Base-by-base conservation (phyloP, 2,888 invertebrate genomes). In the Pandemis corylana region DNA sequence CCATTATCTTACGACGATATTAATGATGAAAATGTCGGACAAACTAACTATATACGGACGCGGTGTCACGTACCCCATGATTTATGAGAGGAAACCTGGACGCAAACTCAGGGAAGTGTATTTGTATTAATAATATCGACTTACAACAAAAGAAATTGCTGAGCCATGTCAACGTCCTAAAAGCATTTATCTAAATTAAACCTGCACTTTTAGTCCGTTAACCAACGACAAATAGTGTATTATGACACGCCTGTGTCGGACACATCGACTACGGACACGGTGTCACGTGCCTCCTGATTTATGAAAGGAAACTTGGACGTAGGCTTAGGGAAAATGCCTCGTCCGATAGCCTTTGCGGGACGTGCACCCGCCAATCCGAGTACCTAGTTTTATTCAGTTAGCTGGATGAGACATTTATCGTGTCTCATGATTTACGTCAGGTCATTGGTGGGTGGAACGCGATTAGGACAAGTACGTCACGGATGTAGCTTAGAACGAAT, bases 211-310 rank as follows among this genome's bases (percentile, higher is more conserved):
- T 12, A 20, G 20, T 3, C 10, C 10, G 12, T 59, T 59, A 59
- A 28, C 28, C 12, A 5, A 12, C 59, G 28, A 28, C 12, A 28
- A 59, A 59, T 59, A 28, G 59, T 59, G 76, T 81, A 87, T 84
- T 88, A 87, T 89, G 88, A 91, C 92, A 91, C 91, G 91, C 90
- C 80, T 85, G 79, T 85, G 79, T 83, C 84, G 85, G 84, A 88
- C 88, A 87, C 88, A 87, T 89, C 85, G 88, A 85, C 83, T 82
- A 80, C 77, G 83, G 77, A 89, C 93, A 91, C 92, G 92, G 87
- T 87, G 87, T 89, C 93, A 91, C 91, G 93, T 81, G 76, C 85
- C 80, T 79, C 81, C 84, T 92, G 93, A 93, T 93, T 93, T 93
- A 93, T 92, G 89, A 90, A 87, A 85, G 89, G 88, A 87, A 88